A percentile compares a stretch with the other conserved stretches of the same genome.
phyloP scores from a whole-genome alignment of 2,797 vertebrate species.

The Emys orbicularis region DNA sequence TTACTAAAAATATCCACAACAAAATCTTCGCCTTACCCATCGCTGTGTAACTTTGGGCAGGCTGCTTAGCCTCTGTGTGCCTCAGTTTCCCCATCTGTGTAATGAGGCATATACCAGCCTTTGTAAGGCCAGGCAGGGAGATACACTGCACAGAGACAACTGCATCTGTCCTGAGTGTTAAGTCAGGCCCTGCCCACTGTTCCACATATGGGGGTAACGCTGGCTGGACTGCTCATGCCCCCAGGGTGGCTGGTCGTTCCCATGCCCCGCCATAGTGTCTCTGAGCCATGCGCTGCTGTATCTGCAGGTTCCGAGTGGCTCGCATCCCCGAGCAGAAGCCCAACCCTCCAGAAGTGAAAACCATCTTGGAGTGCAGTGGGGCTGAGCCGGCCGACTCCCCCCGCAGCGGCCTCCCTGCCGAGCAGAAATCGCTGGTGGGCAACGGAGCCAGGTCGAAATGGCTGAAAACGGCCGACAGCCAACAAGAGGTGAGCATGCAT shows the following conservation, averaged over 20 bases:
- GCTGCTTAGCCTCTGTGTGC: not conserved
- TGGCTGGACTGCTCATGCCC: not conserved
- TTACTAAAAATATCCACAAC: too few relatives aligned
- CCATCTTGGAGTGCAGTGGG: conserved; percentile 74
- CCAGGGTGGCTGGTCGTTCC: accelerated
- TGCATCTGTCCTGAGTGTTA: not conserved
- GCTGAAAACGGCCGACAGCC: conserved; percentile 36
- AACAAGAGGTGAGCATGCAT: conserved; percentile 82
- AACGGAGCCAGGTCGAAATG: conserved; percentile 64
- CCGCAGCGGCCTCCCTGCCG: conserved; percentile 60
- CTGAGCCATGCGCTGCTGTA: not conserved
- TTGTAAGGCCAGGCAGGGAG: not conserved
- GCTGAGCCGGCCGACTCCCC: conserved; percentile 64
- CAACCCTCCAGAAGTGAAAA: conserved; percentile 75
- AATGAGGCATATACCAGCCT: not conserved
- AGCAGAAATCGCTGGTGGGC: conserved; percentile 82
- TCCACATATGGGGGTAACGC: not conserved
- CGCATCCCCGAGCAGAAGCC: conserved; percentile 91
- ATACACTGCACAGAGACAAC: not conserved
- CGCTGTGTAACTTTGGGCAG: not conserved
- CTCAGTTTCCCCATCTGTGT: not conserved
- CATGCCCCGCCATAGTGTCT: not conserved
- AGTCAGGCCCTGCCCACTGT: not conserved
- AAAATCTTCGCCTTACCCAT: too few relatives aligned
- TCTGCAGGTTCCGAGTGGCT: conserved; percentile 92